Evolutionary conservation across 2,113 vertebrate species (phyloP).

Genomic region (Hyla sarda): DNA sequence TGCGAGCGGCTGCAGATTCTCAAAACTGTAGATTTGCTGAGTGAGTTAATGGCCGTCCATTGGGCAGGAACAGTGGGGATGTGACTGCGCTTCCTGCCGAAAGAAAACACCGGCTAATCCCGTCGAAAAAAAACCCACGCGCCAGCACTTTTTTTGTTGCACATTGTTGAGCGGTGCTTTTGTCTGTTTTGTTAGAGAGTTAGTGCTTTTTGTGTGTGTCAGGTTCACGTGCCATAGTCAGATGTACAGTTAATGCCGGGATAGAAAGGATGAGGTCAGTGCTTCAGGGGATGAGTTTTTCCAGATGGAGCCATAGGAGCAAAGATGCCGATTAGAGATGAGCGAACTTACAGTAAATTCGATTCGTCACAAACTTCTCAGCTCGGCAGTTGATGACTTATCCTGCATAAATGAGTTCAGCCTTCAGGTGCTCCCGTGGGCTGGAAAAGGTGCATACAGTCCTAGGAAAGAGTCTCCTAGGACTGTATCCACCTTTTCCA

Average conservation of each 20-base stretch:
- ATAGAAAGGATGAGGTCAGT: no score
- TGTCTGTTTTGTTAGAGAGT: neutral
- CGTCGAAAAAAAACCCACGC: neutral
- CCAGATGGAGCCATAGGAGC: neutral
- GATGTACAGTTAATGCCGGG: neutral
- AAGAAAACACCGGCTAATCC: constrained; percentile 32
- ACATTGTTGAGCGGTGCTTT: neutral
- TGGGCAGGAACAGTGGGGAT: neutral
- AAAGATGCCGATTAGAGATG: no score
- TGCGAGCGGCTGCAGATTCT: neutral
- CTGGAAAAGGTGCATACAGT: no score
- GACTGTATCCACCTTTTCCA: no score
- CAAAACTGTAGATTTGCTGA: constrained; percentile 19
- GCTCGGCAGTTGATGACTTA: no score
- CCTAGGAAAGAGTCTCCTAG: no score
- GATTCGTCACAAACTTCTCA: no score
- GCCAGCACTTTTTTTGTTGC: constrained; percentile 50
- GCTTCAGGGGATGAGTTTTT: neutral
- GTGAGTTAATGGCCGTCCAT: neutral
- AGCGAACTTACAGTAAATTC: no score
- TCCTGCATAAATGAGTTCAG: no score
- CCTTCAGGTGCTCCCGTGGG: no score
- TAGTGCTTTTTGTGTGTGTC: constrained; percentile 7
- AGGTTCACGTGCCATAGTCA: neutral
- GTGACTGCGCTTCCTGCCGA: constrained; percentile 4